These are phyloP conservation scores for Ericerus pela DNA, from an alignment of 1,140 invertebrate genomes.

Conservation along the genomic window DNA sequence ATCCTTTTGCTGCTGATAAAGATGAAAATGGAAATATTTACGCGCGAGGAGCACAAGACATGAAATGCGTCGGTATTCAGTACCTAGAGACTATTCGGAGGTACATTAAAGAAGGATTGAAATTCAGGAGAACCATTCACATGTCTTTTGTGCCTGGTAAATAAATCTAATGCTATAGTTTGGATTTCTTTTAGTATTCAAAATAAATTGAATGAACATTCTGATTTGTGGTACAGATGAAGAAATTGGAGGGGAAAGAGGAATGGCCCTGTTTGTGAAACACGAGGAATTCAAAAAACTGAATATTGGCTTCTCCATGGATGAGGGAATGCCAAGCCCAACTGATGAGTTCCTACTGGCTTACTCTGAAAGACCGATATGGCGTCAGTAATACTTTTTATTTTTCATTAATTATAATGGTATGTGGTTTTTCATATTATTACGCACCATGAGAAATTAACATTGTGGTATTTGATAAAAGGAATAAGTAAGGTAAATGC, in stretches of 20 bases:
- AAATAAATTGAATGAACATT: not conserved
- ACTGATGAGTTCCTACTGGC: conserved; percentile 49
- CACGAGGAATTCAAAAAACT: conserved; percentile 62
- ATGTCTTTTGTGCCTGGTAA: conserved; percentile 67
- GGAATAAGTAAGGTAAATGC: no score
- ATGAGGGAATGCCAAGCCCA: conserved; percentile 66
- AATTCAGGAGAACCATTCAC: conserved; percentile 48
- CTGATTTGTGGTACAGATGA: conserved; percentile 48
- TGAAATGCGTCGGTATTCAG: conserved; percentile 69
- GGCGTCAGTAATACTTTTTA: conserved; percentile 38
- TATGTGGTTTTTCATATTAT: no score
- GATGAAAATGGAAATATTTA: conserved; percentile 66
- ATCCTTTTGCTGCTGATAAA: conserved; percentile 61
- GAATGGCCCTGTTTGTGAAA: conserved; percentile 68
- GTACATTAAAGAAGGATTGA: conserved; percentile 41
- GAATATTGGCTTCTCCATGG: conserved; percentile 76
- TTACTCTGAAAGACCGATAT: conserved; percentile 58
- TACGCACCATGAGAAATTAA: no score
- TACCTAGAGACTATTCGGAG: conserved; percentile 61
- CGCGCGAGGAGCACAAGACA: conserved; percentile 65
- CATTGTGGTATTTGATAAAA: no score
- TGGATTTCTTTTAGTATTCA: not conserved
- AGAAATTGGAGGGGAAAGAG: conserved; percentile 71
- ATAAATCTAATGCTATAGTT: not conserved
- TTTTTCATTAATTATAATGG: no score